phyloP scores from a whole-genome alignment of 2,113 vertebrate species.

The human (Homo sapiens) region DNA sequence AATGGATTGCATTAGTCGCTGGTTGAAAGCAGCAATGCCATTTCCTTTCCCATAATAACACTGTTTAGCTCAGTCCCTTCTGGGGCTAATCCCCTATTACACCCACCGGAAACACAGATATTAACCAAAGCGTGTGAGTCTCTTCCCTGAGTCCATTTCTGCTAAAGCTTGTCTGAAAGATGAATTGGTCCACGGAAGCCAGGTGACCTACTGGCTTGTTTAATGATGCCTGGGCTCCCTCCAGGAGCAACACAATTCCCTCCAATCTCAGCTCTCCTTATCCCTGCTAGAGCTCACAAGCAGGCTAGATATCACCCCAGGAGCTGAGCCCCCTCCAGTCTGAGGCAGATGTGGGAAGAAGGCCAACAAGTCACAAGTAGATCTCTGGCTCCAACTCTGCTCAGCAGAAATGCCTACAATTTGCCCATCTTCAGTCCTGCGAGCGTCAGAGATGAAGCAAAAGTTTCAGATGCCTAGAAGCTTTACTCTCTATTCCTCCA shows the following conservation, averaged over 20 bases:
- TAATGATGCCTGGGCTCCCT: not conserved
- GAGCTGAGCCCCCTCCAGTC: not conserved
- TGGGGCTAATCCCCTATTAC: not conserved
- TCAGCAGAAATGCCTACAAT: not conserved
- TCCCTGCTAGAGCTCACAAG: not conserved
- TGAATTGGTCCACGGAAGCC: fast-evolving
- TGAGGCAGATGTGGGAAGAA: not conserved
- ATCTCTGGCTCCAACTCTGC: not conserved
- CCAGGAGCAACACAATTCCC: no score
- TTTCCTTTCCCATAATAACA: not conserved
- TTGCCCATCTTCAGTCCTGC: not conserved
- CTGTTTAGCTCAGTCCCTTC: not conserved
- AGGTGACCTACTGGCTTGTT: not conserved
- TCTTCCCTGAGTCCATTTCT: not conserved
- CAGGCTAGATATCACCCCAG: not conserved
- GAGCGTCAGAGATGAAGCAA: not conserved
- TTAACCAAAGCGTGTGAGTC: not conserved
- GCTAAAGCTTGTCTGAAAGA: not conserved
- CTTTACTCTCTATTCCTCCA: not conserved
- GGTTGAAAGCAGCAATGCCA: not conserved
- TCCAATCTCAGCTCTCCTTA: not conserved
- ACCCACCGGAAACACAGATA: not conserved
- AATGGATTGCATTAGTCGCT: not conserved
- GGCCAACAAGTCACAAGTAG: not conserved
- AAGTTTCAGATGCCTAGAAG: not conserved